These are phyloP conservation scores for Phataginus tricuspis DNA, from an alignment of 2,797 vertebrate genomes.

Conservation along the genomic window DNA sequence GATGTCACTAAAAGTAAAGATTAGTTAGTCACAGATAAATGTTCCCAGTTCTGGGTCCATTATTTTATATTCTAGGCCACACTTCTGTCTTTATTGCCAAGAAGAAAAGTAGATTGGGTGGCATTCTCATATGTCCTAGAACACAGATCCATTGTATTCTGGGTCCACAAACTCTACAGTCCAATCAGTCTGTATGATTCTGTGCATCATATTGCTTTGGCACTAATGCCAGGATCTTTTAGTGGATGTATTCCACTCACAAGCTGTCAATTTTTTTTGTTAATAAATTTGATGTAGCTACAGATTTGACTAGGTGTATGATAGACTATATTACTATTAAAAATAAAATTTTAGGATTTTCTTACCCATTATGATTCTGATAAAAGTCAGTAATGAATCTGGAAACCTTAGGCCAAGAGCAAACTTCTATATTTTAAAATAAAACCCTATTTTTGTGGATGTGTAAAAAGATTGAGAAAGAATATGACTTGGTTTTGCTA, in stretches of 20 bases:
- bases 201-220: not conserved
- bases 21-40: not conserved
- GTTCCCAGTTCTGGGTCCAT: not conserved
- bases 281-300: not conserved
- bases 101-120: not conserved
- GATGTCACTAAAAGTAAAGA: not conserved
- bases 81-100: not conserved
- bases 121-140: not conserved
- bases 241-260: not conserved
- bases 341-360: not conserved
- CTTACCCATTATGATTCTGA: not conserved
- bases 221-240: not conserved
- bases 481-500: not conserved
- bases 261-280: not conserved
- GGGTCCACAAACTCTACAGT: not conserved
- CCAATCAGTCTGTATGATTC: not conserved
- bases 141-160: not conserved
- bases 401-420: not conserved
- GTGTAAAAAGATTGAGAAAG: not conserved
- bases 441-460: not conserved
- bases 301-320: not conserved
- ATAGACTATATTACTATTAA: not conserved
- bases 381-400: not conserved
- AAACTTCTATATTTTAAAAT: constrained; percentile 15
- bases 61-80: not conserved